Base-by-base conservation (phyloP, 2,113 vertebrate species). In the Capreolus pygargus region DNA sequence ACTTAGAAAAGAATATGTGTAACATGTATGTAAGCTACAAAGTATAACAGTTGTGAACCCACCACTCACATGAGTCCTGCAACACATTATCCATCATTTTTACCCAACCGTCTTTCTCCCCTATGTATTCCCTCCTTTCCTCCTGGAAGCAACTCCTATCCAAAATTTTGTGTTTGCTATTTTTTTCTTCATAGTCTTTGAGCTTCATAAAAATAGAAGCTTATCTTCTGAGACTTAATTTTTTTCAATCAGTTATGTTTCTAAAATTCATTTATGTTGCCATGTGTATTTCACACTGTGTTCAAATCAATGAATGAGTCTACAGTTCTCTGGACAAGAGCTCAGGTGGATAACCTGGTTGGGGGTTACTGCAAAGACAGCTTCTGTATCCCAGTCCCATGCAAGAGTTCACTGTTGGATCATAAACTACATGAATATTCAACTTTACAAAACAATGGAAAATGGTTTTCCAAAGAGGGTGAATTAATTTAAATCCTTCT, bases 121-220 rank as follows among this genome's bases (percentile, higher is more conserved):
- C 2, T 36, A 1, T 7, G 86, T 36, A 9, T 47, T 30, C 15
- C 17, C 30, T 30, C 4, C 64, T 85, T 83, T 39, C 30, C 28
- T 58, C 25, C 67, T 16, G 17, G 58, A 88, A 67, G 33, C 45
- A 39, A 55, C 23, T 7, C 2, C 58, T 50, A 12, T 19, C 15
- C 30, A 82, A 55, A 86, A 45, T 74, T 87, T 94, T 92, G 39
- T 39, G 28, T 87, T 87, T 88, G 43, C 28, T 67, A 43, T 17
- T 70, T 70, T 87, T 91, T 57, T 87, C 39, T n/a, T 84, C n/a
- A n/a, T 47, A 25, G 27, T 36, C 52, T 55, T 85, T 36, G 84
- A 82, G 28, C 8, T 94, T 93, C 70, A 28, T 19, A 25, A 64
- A 55, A 85, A 39, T 60, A 86, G 55, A 43, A 91, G 16, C 23